A percentile compares a stretch with the other conserved stretches of the same genome.
phyloP scores from a whole-genome alignment of 2,797 vertebrate species.

The Taenioides sp. region DNA sequence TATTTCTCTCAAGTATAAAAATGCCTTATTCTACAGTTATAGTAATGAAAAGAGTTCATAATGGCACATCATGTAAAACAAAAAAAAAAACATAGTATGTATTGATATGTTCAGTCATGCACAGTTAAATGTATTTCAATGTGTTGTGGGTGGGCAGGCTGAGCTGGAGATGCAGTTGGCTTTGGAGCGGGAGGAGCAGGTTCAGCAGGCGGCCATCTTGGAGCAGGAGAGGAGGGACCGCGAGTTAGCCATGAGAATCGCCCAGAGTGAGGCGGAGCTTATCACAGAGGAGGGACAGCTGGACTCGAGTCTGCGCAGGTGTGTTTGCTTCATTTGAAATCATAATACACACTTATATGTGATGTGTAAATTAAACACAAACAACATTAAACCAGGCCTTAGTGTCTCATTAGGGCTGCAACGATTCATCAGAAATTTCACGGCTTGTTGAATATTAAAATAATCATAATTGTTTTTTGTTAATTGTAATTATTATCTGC shows the following conservation, averaged over 20 bases:
- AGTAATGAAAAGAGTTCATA: background rate
- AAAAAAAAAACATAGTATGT: background rate
- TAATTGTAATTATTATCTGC: too few relatives aligned
- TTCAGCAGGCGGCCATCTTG: slow-evolving; percentile 81
- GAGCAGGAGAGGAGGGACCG: slow-evolving; percentile 94
- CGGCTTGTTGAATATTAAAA: too few relatives aligned
- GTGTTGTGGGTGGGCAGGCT: slow-evolving; percentile 74
- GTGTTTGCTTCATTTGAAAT: slow-evolving; percentile 28
- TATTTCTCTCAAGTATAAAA: background rate
- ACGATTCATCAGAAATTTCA: too few relatives aligned
- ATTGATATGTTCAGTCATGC: background rate
- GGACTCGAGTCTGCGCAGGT: slow-evolving; percentile 90
- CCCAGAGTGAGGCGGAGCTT: slow-evolving; percentile 93
- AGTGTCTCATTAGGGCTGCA: background rate
- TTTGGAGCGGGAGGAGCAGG: slow-evolving; percentile 86
- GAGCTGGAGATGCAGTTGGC: slow-evolving; percentile 91
- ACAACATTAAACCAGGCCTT: background rate
- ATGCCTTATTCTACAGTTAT: background rate
- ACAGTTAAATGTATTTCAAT: background rate
- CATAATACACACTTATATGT: background rate
- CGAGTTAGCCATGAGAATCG: slow-evolving; percentile 96
- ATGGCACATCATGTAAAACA: background rate
- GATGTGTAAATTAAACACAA: background rate
- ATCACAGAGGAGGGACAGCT: slow-evolving; percentile 89
- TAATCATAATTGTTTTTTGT: too few relatives aligned